A percentile compares a stretch with the other conserved stretches of the same genome.
phyloP scores from a whole-genome alignment of 2,797 vertebrate species.

The Triplophysa bombifrons region DNA sequence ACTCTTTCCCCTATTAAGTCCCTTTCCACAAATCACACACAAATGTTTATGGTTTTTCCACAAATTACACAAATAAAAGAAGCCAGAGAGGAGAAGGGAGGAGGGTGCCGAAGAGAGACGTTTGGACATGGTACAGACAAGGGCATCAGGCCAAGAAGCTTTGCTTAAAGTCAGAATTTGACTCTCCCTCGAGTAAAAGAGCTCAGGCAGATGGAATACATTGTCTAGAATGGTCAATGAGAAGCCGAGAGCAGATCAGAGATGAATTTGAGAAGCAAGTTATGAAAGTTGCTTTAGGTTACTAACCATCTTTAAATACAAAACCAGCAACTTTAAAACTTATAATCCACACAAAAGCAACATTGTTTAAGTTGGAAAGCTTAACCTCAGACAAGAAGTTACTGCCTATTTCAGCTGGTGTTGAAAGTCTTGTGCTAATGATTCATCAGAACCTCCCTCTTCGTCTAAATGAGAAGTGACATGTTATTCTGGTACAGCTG shows the following conservation, averaged over 20 bases:
- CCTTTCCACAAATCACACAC: conserved; percentile 69
- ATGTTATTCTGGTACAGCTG: conserved; percentile 15
- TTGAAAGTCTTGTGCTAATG: conserved; percentile 35
- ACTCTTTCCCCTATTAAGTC: conserved; percentile 43
- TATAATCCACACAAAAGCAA: neutral
- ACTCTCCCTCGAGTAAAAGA: conserved; percentile 64
- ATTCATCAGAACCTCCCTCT: conserved; percentile 31
- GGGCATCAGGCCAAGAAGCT: conserved; percentile 50
- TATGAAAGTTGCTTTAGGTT: neutral
- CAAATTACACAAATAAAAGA: conserved; percentile 74
- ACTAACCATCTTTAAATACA: neutral
- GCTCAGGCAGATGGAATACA: conserved; percentile 75
- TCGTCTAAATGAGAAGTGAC: neutral
- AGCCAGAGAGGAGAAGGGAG: conserved; percentile 48
- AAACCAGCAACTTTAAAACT: neutral
- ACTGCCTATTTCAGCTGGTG: conserved; percentile 15
- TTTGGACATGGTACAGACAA: conserved; percentile 57
- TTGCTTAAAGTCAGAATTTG: conserved; percentile 56
- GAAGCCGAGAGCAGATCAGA: conserved; percentile 44
- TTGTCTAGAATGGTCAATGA: conserved; percentile 67
- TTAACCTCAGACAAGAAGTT: neutral
- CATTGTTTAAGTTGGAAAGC: neutral
- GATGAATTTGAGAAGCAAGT: neutral
- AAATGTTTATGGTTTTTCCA: conserved; percentile 76
- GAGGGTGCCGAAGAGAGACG: conserved; percentile 42